Conservation (phyloP, 1,140 invertebrate genomes). For the Sycophila sp. region DNA sequence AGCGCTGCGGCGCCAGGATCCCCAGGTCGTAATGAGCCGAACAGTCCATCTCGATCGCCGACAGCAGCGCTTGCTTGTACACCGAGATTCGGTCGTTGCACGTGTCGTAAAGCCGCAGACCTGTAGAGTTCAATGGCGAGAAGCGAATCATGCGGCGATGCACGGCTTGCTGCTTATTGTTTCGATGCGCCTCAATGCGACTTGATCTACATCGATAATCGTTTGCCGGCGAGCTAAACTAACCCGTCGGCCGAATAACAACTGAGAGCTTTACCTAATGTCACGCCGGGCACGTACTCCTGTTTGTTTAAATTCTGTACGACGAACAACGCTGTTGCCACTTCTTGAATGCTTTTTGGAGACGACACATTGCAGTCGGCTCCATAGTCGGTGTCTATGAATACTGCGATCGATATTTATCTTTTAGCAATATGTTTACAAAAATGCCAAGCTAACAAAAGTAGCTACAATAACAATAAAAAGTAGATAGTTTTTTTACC, state of each 20-base stretch:
- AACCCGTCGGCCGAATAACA: background rate
- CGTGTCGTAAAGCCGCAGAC: conserved; percentile 57
- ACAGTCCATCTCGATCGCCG: conserved; percentile 53
- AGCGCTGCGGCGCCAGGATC: conserved; percentile 49
- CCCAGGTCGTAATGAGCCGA: conserved; percentile 53
- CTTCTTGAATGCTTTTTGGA: conserved; percentile 57
- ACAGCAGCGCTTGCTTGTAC: conserved; percentile 54
- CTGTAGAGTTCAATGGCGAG: too few species aligned
- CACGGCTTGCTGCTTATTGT: too few species aligned
- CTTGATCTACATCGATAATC: too few species aligned
- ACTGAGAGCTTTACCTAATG: conserved; percentile 60
- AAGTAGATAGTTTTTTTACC: too few species aligned
- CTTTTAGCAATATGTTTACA: too few species aligned
- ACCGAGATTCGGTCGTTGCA: conserved; percentile 55
- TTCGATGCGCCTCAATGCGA: too few species aligned
- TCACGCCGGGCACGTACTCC: conserved; percentile 57
- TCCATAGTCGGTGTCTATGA: conserved; percentile 61
- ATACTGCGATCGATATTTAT: conserved; percentile 57
- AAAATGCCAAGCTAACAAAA: too few species aligned
- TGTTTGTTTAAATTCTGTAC: conserved; percentile 60
- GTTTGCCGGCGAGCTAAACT: too few species aligned
- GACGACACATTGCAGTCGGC: conserved; percentile 61
- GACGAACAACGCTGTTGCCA: conserved; percentile 56
- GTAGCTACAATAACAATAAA: too few species aligned
- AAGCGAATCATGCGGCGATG: too few species aligned